Conservation (phyloP, 2,113 vertebrate genomes). For the Mixornis gularis region DNA sequence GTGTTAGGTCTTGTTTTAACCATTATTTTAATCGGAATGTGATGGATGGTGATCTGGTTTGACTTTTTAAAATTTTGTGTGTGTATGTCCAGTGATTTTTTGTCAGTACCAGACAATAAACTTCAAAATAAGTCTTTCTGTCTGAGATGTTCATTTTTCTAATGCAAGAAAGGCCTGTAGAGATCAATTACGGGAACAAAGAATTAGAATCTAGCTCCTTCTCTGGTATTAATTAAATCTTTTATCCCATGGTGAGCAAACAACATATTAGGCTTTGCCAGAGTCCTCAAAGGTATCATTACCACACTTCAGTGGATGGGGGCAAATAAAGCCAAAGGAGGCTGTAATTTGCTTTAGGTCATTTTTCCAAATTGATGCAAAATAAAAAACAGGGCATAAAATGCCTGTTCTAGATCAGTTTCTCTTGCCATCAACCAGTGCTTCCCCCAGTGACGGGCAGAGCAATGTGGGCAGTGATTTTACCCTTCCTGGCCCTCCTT, state of each 20-base stretch:
- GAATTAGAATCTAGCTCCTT: not conserved
- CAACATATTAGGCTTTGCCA: not conserved
- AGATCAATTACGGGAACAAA: not conserved
- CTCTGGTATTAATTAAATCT: not conserved
- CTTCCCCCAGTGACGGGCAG: fast-evolving
- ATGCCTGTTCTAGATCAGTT: not conserved
- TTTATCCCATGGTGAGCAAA: not conserved
- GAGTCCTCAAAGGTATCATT: not conserved
- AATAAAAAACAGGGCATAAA: not conserved
- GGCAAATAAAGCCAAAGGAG: not conserved
- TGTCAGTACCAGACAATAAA: not conserved
- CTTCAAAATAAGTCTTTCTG: not conserved
- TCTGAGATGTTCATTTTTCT: not conserved
- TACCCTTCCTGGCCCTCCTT: not conserved
- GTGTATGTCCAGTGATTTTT: not conserved
- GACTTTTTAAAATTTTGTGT: not conserved
- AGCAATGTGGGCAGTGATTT: fast-evolving
- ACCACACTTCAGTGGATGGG: not conserved
- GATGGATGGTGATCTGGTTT: not conserved
- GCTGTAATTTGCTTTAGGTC: not conserved
- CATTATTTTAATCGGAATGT: not conserved
- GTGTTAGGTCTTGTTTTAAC: not conserved
- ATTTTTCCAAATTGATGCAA: not conserved
- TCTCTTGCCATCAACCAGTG: not conserved
- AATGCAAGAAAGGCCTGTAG: not conserved